Conservation (phyloP, 2,888 invertebrate genomes). For the Dendrolimus pini region DNA sequence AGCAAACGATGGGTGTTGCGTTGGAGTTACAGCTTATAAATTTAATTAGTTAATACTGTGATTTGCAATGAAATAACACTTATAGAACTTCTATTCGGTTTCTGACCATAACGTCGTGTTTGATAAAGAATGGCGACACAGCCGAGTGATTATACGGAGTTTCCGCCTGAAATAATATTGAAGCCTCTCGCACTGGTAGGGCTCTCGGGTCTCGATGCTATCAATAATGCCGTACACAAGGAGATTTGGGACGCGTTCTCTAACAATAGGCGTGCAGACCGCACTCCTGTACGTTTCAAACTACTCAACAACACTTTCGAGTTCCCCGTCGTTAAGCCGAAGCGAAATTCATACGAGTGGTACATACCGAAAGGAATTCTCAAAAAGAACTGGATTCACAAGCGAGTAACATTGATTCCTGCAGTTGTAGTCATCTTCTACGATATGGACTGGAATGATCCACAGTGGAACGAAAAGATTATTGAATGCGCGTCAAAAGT, state of each 20-base stretch:
- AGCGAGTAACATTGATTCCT: constrained; percentile 93
- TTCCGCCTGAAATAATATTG: constrained; percentile 90
- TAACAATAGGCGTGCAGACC: constrained; percentile 86
- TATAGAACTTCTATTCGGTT: constrained; percentile 4
- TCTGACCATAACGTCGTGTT: constrained; percentile 7
- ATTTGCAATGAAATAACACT: constrained; percentile 28
- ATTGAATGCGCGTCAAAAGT: constrained; percentile 95
- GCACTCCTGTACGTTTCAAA: constrained; percentile 90
- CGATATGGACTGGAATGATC: constrained; percentile 98
- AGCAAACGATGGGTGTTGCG: constrained; percentile 41
- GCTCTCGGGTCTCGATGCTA: constrained; percentile 90
- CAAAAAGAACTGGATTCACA: constrained; percentile 96
- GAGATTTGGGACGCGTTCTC: constrained; percentile 96
- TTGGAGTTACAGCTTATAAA: constrained; percentile 26
- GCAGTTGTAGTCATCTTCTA: constrained; percentile 96
- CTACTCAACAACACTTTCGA: constrained; percentile 88
- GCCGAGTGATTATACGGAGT: constrained; percentile 77
- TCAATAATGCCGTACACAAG: constrained; percentile 91
- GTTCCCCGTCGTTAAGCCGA: constrained; percentile 91
- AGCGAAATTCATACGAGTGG: constrained; percentile 95
- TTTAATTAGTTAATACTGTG: constrained; percentile 16
- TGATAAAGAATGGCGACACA: constrained; percentile 63
- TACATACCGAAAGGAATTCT: constrained; percentile 96
- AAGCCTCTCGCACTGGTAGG: constrained; percentile 92
- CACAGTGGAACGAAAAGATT: constrained; percentile 95